Evolutionary conservation across 2,797 vertebrate species (phyloP).

Genomic region (Okamejei kenojei): DNA sequence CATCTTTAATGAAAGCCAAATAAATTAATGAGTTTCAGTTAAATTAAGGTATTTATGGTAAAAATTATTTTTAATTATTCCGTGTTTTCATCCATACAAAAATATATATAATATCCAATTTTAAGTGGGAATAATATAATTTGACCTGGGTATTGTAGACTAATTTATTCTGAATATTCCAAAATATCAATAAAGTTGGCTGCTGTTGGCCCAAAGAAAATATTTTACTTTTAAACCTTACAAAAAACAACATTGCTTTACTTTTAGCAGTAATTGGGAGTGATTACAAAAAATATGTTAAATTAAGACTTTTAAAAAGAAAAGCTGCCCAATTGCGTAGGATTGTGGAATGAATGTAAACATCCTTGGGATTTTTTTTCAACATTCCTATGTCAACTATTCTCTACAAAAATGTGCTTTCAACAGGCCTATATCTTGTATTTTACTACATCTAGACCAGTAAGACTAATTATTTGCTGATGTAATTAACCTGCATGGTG

Average conservation of each 20-base stretch:
- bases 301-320: not conserved
- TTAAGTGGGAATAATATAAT: not conserved
- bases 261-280: not conserved
- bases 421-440: not conserved
- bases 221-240: not conserved
- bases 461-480: not conserved
- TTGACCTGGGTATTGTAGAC: not conserved
- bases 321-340: not conserved
- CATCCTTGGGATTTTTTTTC: not conserved
- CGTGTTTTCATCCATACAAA: not conserved
- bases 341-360: not conserved
- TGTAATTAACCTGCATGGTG: not conserved
- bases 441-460: not conserved
- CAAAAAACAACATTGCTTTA: no score
- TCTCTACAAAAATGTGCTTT: not conserved
- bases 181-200: not conserved
- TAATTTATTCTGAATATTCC: constrained; percentile 23
- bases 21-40: not conserved
- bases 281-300: not conserved
- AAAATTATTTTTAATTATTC: constrained; percentile 25
- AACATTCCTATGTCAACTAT: not conserved
- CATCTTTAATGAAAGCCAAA: not conserved
- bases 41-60: not conserved
- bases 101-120: no score
- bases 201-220: not conserved